phyloP scores from a whole-genome alignment of 2,888 invertebrate species.

The Germaria angustata region DNA sequence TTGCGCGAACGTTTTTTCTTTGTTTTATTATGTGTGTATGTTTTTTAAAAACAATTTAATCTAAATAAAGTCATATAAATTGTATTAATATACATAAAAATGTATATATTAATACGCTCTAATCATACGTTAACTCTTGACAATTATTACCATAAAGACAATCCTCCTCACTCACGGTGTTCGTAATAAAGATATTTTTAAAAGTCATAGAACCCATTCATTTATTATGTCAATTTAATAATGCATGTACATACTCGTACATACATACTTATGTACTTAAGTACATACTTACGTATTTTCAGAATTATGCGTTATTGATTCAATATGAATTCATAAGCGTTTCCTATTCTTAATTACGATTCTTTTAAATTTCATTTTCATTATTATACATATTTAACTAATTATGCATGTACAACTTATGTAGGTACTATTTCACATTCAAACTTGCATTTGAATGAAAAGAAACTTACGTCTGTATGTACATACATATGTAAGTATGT shows the following conservation, averaged over 20 bases:
- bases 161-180: background rate
- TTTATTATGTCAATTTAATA: conserved; percentile 32
- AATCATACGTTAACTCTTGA: conserved; percentile 44
- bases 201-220: conserved; percentile 7
- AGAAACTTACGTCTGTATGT: background rate
- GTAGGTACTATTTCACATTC: background rate
- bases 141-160: conserved; percentile 7
- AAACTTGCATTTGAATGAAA: background rate
- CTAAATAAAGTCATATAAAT: conserved; percentile 47
- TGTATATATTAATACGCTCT: conserved; percentile 32
- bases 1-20: conserved; percentile 57
- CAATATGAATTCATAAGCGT: background rate
- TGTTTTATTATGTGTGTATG: conserved; percentile 24
- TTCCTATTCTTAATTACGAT: background rate
- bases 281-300: too few relatives aligned
- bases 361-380: conserved; percentile 38
- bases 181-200: background rate
- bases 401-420: background rate
- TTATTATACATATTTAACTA: background rate
- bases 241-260: background rate
- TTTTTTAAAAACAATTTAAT: too few relatives aligned
- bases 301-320: conserved; percentile 1
- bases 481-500: background rate
- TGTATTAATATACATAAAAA: background rate
- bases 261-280: background rate